Evolutionary conservation across 2,113 vertebrate genomes (phyloP).

Genomic region (Heloderma charlesbogerti): DNA sequence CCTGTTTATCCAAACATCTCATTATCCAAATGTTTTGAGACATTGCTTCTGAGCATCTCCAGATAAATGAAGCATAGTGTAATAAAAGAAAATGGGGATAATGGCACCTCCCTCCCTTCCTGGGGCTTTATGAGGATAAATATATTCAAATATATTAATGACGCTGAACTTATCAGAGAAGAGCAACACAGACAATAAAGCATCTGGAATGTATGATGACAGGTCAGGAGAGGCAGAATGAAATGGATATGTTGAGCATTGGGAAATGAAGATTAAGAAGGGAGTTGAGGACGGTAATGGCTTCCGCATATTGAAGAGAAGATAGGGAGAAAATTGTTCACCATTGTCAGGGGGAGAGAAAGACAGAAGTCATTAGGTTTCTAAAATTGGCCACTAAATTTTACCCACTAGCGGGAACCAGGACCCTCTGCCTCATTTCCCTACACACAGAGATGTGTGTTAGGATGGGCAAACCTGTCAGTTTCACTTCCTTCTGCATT

Average conservation of each 20-base stretch:
- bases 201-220: neutral
- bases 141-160: constrained; percentile 45
- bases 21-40: constrained; percentile 31
- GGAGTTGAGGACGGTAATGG: neutral
- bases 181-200: constrained; percentile 19
- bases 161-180: constrained; percentile 18
- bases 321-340: neutral
- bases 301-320: neutral
- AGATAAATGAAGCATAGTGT: constrained; percentile 32
- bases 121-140: constrained; percentile 16
- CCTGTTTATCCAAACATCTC: constrained; percentile 38
- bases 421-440: neutral
- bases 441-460: neutral
- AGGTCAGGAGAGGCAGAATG: neutral
- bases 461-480: neutral
- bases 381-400: neutral
- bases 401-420: neutral
- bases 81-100: constrained; percentile 32
- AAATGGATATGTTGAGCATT: neutral
- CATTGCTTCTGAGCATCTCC: neutral
- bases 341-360: neutral
- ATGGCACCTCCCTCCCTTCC: neutral
- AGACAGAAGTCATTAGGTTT: neutral
- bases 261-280: constrained; percentile 2
- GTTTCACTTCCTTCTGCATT: too few relatives aligned